Evolutionary conservation across 2,797 vertebrate species (phyloP).

Genomic region (Diplodus sargus): DNA sequence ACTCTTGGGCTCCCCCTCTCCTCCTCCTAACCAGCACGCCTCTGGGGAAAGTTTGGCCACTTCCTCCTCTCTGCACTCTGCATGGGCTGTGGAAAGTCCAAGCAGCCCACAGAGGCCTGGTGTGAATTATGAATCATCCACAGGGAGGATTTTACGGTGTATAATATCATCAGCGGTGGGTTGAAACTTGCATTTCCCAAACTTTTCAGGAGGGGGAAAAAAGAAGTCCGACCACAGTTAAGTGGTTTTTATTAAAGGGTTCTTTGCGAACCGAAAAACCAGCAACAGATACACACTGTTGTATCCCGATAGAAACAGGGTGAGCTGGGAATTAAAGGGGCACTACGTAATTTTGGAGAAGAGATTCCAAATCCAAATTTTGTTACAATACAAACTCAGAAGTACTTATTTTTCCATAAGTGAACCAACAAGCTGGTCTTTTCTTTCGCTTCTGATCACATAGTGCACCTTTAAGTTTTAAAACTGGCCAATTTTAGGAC

Average conservation of each 20-base stretch:
- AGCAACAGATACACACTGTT: not conserved
- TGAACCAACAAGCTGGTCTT: too few relatives aligned
- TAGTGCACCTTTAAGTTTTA: too few relatives aligned
- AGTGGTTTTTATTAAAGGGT: not conserved
- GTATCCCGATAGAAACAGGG: too few relatives aligned
- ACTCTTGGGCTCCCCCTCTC: slow-evolving; percentile 62
- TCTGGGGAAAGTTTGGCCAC: slow-evolving; percentile 72
- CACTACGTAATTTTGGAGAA: too few relatives aligned
- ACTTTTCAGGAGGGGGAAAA: slow-evolving; percentile 4
- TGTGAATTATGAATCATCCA: slow-evolving; percentile 65
- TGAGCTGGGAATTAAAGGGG: too few relatives aligned
- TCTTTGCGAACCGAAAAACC: not conserved
- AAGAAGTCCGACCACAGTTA: not conserved
- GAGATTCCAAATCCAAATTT: too few relatives aligned
- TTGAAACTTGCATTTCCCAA: slow-evolving; percentile 5
- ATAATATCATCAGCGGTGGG: slow-evolving; percentile 28
- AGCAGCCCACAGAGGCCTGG: slow-evolving; percentile 61
- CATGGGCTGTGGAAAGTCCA: slow-evolving; percentile 58
- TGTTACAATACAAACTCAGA: too few relatives aligned
- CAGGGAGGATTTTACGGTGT: slow-evolving; percentile 40
- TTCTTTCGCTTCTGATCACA: too few relatives aligned
- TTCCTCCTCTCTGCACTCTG: slow-evolving; percentile 63
- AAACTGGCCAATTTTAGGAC: too few relatives aligned
- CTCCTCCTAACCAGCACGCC: slow-evolving; percentile 68
- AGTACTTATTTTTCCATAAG: too few relatives aligned